Base-by-base conservation (phyloP, 1,140 invertebrate genomes). In the Trigoniulus corallinus region DNA sequence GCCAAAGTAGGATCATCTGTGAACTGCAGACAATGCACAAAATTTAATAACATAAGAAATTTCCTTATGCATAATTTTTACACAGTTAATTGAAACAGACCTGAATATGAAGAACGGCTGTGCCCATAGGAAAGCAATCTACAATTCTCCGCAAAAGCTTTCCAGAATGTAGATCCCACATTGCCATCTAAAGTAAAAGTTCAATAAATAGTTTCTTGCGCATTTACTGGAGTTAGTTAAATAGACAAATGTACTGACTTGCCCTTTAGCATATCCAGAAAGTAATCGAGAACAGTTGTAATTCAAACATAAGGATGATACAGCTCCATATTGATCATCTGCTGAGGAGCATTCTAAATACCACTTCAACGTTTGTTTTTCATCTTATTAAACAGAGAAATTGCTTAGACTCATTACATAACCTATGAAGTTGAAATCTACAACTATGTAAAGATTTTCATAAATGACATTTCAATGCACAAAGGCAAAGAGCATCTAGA, bases 281-380 rank as follows among this genome's bases (percentile, higher is more conserved):
- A 97, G 65, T 27, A 97, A 68, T 52, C 91, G 73, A 3, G 79
- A 84, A 43, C 83, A 83, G 57, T 94, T 88, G 40, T 79, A 71
- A 70, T 92, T 95, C 52, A 94, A 88, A 46, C 84, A 77, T 29
- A 95, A 66, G 41, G 72, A 68, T 23, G 89, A 89, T 13, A 95
- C 82, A 7, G 89, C 64, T 0, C 72, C 73, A 62, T 72, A 72
- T 56, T 70, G 65, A 43, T 63, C 59, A 48, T 81, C 78, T 27
- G 74, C 71, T 58, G 81, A 78, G 58, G 66, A 64, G 52, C 63
- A 67, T 2, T 72, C 73, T 22, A 77, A 57, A 59, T 73, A 89
- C 84, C 85, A 94, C 64, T 86, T 78, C 53, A 95, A 67, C 12
- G 65, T 61, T 55, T 72, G 68, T 50, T 67, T 62, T 3, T 64